phyloP scores from a whole-genome alignment of 2,888 invertebrate genomes.

The Lepidochrysops patricia region DNA sequence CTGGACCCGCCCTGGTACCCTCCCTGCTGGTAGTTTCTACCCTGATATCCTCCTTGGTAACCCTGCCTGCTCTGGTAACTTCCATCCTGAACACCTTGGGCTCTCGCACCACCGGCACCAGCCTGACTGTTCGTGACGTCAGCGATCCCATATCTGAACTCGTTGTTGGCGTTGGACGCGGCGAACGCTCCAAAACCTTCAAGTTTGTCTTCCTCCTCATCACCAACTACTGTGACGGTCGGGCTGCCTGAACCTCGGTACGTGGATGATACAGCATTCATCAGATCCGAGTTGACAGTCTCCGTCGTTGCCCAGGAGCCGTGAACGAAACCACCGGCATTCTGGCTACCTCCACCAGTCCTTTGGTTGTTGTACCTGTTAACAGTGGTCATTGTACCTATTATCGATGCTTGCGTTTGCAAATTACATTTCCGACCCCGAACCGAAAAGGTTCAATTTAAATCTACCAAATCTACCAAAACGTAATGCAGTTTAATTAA shows the following conservation, averaged over 20 bases:
- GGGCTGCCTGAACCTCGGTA: constrained; percentile 35
- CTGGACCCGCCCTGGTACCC: constrained; percentile 25
- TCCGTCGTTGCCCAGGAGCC: constrained; percentile 64
- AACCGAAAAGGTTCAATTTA: no score
- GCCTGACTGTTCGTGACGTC: constrained; percentile 42
- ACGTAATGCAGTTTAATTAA: not conserved
- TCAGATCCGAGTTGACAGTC: constrained; percentile 59
- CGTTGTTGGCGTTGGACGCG: constrained; percentile 53
- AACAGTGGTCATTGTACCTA: not conserved
- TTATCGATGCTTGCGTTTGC: no score
- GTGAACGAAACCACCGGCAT: constrained; percentile 42
- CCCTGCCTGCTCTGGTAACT: constrained; percentile 15
- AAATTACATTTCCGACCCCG: no score
- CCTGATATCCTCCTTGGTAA: constrained; percentile 23
- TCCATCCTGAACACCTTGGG: constrained; percentile 21
- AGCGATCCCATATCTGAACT: constrained; percentile 56
- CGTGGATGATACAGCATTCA: constrained; percentile 55
- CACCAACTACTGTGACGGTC: constrained; percentile 53
- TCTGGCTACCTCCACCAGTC: constrained; percentile 22
- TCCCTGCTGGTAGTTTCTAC: constrained; percentile 22
- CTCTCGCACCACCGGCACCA: constrained; percentile 27
- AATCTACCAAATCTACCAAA: no score
- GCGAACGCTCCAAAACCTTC: constrained; percentile 55
- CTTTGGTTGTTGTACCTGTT: constrained; percentile 35
- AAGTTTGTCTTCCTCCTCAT: constrained; percentile 52